Evolutionary conservation across 2,797 vertebrate genomes (phyloP).

Genomic region (Pipistrellus pygmaeus): DNA sequence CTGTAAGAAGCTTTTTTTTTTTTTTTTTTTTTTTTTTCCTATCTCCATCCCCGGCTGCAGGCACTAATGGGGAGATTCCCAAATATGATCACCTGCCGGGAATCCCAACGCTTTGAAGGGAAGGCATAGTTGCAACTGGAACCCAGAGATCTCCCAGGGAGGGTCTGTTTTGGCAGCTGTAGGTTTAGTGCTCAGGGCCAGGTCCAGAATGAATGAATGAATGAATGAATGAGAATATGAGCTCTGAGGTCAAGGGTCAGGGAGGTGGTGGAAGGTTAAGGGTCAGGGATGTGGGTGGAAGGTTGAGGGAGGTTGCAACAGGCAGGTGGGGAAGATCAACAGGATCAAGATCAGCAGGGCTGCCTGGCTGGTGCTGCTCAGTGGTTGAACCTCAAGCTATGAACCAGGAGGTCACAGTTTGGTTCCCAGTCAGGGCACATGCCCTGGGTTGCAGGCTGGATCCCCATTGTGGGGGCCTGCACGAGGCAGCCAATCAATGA

Average conservation of each 20-base stretch:
- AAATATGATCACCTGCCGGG: neutral
- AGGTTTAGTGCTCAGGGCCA: neutral
- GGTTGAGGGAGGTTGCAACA: neutral
- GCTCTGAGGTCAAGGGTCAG: accelerated
- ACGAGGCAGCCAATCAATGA: no score
- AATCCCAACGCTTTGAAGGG: neutral
- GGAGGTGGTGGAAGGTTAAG: neutral
- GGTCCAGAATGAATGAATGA: neutral
- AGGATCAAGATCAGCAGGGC: no score
- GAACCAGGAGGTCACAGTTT: no score
- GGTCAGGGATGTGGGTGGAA: neutral
- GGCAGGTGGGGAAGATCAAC: neutral
- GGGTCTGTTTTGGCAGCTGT: neutral
- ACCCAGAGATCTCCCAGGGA: neutral
- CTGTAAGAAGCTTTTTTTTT: neutral
- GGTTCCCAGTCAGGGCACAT: no score
- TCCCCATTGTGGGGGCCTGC: no score
- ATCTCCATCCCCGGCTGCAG: neutral
- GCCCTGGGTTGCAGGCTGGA: no score
- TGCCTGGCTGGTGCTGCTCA: no score
- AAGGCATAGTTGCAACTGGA: neutral
- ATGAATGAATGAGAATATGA: no score
- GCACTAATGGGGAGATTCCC: neutral
- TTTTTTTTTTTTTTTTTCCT: neutral
- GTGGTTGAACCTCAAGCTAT: no score